Percentiles rank a stretch among this genome's conserved stretches.
phyloP scores from a whole-genome alignment of 2,113 vertebrate species.

The Oenanthe melanoleuca region DNA sequence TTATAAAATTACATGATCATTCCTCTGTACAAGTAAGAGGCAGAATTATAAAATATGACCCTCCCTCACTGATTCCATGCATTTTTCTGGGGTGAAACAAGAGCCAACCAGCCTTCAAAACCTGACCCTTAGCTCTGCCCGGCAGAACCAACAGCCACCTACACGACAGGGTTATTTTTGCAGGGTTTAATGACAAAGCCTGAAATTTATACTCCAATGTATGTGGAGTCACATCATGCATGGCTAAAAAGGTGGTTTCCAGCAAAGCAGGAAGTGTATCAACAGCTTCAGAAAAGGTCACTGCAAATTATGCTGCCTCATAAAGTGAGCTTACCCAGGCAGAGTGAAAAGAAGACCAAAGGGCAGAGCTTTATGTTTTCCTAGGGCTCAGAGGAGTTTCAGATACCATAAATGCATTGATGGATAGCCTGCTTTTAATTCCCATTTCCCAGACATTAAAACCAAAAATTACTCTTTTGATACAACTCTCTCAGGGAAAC shows the following conservation, averaged over 20 bases:
- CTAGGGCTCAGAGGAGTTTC: background rate
- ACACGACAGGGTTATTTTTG: fast-evolving
- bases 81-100: background rate
- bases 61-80: background rate
- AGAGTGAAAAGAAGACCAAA: background rate
- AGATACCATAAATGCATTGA: background rate
- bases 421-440: background rate
- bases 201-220: background rate
- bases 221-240: background rate
- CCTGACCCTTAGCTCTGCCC: background rate
- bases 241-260: constrained; percentile 16
- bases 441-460: background rate
- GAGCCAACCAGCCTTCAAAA: background rate
- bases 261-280: constrained; percentile 26
- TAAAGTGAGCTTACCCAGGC: constrained; percentile 3
- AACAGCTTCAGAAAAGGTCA: constrained; percentile 36
- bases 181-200: background rate
- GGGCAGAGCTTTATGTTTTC: background rate
- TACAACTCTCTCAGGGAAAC: background rate
- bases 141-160: fast-evolving
- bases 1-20: background rate
- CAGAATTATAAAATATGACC: background rate
- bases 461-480: background rate
- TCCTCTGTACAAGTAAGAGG: background rate
- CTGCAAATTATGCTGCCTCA: constrained; percentile 33